These are phyloP conservation scores for Dioctria rufipes DNA, from an alignment of 2,888 invertebrate genomes.

Conservation along the genomic window DNA sequence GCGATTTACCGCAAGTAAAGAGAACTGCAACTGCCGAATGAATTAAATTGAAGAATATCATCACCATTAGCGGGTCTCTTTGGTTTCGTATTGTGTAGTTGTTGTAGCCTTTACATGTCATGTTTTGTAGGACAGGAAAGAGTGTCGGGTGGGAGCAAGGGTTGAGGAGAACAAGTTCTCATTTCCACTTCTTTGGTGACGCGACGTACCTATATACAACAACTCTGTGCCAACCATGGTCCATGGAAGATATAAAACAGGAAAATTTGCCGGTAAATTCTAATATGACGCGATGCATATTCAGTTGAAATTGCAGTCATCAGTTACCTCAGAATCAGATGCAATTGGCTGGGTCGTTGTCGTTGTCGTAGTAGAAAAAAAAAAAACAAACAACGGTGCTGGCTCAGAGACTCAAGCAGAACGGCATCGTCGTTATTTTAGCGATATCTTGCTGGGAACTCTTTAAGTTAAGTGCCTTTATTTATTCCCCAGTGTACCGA, in stretches of 20 bases:
- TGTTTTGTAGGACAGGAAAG: constrained; percentile 4
- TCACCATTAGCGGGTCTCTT: constrained; percentile 2
- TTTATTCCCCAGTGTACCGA: constrained; percentile 18
- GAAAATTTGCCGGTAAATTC: constrained; percentile 33
- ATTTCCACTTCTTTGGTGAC: constrained; percentile 51
- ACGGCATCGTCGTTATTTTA: constrained; percentile 26
- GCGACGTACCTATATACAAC: constrained; percentile 4
- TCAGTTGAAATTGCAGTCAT: constrained; percentile 43
- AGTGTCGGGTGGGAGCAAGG: constrained; percentile 1
- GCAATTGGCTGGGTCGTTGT: constrained; percentile 11
- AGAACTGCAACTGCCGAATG: constrained; percentile 27
- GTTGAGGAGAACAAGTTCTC: constrained; percentile 44
- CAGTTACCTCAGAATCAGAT: constrained; percentile 1
- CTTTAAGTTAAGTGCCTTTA: constrained; percentile 29
- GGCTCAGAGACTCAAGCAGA: neutral
- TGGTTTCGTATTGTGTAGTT: neutral
- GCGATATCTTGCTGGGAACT: constrained; percentile 35
- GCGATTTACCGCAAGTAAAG: constrained; percentile 41
- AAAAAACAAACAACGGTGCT: neutral
- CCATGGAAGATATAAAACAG: neutral
- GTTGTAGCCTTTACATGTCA: constrained; percentile 13
- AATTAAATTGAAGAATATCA: constrained; percentile 31
- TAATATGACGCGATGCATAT: constrained; percentile 42
- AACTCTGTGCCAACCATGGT: neutral
- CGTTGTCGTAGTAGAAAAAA: neutral